phyloP scores from a whole-genome alignment of 1,140 invertebrate species.

The Eueides isabella region DNA sequence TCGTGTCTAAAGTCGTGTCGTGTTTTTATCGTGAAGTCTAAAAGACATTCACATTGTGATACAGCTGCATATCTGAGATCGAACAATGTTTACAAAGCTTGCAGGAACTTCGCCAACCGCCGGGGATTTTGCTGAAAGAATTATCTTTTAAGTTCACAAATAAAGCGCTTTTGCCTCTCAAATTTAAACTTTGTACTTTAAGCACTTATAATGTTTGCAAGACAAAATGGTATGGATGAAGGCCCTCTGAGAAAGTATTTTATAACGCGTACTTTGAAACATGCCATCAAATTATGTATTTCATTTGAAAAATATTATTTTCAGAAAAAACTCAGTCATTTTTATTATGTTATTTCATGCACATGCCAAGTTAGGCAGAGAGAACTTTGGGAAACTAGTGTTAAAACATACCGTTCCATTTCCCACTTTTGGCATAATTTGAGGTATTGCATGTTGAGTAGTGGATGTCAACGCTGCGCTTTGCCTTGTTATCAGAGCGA shows the following conservation, averaged over 20 bases:
- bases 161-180: not conserved
- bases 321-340: too few species aligned
- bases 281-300: too few species aligned
- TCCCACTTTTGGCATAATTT: too few species aligned
- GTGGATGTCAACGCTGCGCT: too few species aligned
- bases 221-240: not conserved
- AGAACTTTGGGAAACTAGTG: too few species aligned
- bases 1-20: not conserved
- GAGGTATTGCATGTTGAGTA: too few species aligned
- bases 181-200: conserved; percentile 7
- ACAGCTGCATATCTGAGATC: conserved; percentile 1
- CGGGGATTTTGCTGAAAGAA: conserved; percentile 5
- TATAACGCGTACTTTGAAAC: too few species aligned
- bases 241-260: not conserved
- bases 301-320: too few species aligned
- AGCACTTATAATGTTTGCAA: not conserved
- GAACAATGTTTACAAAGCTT: conserved; percentile 13
- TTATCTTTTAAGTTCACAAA: conserved; percentile 4
- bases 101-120: conserved; percentile 4
- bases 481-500: too few species aligned
- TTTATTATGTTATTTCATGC: too few species aligned
- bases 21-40: not conserved
- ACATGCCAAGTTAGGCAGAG: too few species aligned
- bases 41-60: not conserved
- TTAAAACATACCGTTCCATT: too few species aligned